Conservation (phyloP, 1,140 invertebrate genomes). For the Choristoneura fumiferana region DNA sequence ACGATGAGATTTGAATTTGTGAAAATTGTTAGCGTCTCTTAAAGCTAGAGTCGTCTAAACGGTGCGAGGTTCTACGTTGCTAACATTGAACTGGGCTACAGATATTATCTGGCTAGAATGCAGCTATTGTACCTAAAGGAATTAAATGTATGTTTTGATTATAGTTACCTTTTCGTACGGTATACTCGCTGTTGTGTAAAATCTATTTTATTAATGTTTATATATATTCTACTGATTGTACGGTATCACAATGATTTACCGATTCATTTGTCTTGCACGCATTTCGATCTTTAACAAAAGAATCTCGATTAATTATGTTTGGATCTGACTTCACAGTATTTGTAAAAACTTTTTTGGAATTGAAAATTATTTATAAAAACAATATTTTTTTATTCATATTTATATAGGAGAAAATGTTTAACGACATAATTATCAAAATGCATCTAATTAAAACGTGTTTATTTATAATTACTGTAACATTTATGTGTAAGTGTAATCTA, state of each 20-base stretch:
- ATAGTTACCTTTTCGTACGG: constrained; percentile 45
- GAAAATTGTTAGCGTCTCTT: background rate
- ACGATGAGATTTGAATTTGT: background rate
- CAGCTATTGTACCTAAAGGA: constrained; percentile 46
- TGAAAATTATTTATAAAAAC: constrained; percentile 49
- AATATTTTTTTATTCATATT: constrained; percentile 54
- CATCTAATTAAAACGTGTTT: constrained; percentile 33
- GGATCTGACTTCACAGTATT: constrained; percentile 24
- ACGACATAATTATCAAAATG: constrained; percentile 19
- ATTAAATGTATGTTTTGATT: constrained; percentile 45
- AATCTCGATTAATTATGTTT: constrained; percentile 38
- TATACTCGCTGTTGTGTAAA: constrained; percentile 37
- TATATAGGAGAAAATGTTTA: constrained; percentile 38
- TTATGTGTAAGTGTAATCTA: constrained; percentile 40
- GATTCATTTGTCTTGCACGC: constrained; percentile 11
- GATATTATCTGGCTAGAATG: constrained; percentile 36
- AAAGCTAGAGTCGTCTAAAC: background rate
- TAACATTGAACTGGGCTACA: background rate
- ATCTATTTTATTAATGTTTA: constrained; percentile 51
- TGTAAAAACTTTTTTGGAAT: constrained; percentile 43
- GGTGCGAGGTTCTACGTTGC: background rate
- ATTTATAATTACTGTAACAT: constrained; percentile 32
- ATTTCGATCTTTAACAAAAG: constrained; percentile 26
- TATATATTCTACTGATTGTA: constrained; percentile 28
- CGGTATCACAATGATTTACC: constrained; percentile 1